Conservation (phyloP, 64 coral and sea anemone species). For the Catalaphyllia jardinei region DNA sequence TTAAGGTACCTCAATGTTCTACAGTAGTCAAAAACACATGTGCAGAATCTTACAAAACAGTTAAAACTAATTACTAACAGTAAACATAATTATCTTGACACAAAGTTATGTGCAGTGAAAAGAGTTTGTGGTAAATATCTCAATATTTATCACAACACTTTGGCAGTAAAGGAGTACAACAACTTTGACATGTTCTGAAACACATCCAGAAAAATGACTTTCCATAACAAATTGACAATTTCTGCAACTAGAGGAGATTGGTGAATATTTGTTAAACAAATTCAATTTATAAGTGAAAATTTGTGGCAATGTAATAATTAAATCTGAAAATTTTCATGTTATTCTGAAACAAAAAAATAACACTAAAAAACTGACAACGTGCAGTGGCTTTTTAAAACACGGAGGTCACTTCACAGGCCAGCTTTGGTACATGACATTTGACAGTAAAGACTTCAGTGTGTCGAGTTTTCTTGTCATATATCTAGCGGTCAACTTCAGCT, state of each 20-base stretch:
- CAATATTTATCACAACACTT: background rate
- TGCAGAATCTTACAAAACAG: too few relatives aligned
- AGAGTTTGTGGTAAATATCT: background rate
- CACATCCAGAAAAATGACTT: background rate
- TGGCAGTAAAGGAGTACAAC: background rate
- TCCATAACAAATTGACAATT: background rate
- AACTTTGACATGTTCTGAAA: background rate
- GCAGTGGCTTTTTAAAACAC: too few relatives aligned
- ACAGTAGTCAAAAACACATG: too few relatives aligned
- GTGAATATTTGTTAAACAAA: background rate
- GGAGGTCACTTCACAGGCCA: too few relatives aligned
- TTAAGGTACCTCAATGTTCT: too few relatives aligned
- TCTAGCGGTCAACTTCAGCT: background rate
- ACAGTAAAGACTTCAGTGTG: too few relatives aligned
- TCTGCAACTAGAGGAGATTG: background rate
- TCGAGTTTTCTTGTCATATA: constrained; percentile 7
- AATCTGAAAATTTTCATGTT: background rate
- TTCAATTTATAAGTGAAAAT: background rate
- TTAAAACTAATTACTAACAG: too few relatives aligned
- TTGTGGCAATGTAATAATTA: background rate
- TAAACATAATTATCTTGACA: too few relatives aligned
- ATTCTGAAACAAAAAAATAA: too few relatives aligned
- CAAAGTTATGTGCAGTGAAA: background rate
- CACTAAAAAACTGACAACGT: too few relatives aligned
- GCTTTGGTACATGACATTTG: too few relatives aligned